Conservation (phyloP, 2,113 vertebrate genomes). For the Rhinichthys klamathensis region DNA sequence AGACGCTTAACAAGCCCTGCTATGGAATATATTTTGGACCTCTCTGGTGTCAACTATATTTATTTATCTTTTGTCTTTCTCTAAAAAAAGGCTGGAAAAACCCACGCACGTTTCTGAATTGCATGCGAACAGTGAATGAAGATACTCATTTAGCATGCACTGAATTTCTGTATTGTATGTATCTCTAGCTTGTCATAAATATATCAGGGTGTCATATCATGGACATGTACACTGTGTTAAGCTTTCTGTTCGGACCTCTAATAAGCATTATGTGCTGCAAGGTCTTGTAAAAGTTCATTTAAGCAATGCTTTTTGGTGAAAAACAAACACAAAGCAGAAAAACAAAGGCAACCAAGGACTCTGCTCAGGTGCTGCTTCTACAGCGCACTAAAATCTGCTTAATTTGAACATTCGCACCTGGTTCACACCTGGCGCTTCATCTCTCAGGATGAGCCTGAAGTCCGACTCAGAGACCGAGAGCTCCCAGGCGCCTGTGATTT, state of each 20-base stretch:
- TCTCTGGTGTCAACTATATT: not conserved
- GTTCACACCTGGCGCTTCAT: not conserved
- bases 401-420: slow-evolving; percentile 12
- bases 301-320: not conserved
- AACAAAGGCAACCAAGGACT: not conserved
- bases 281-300: not conserved
- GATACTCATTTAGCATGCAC: slow-evolving; percentile 39
- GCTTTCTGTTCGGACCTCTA: not conserved
- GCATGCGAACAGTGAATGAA: not conserved
- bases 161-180: slow-evolving; percentile 37
- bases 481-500: slow-evolving; percentile 59
- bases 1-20: not conserved
- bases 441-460: slow-evolving; percentile 66
- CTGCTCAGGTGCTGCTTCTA: slow-evolving; percentile 1
- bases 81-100: slow-evolving; percentile 17
- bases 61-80: not conserved
- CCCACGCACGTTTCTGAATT: not conserved
- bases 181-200: slow-evolving; percentile 32
- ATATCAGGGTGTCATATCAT: slow-evolving; percentile 16
- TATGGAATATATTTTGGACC: slow-evolving; percentile 22
- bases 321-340: not conserved
- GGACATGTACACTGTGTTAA: slow-evolving; percentile 8
- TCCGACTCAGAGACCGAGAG: slow-evolving; percentile 40
- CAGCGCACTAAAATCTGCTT: not conserved
- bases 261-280: not conserved